Percentiles rank a stretch among this genome's conserved stretches.
Evolutionary conservation across 2,797 vertebrate species (phyloP).

Genomic region (Coccyzus lansbergi): DNA sequence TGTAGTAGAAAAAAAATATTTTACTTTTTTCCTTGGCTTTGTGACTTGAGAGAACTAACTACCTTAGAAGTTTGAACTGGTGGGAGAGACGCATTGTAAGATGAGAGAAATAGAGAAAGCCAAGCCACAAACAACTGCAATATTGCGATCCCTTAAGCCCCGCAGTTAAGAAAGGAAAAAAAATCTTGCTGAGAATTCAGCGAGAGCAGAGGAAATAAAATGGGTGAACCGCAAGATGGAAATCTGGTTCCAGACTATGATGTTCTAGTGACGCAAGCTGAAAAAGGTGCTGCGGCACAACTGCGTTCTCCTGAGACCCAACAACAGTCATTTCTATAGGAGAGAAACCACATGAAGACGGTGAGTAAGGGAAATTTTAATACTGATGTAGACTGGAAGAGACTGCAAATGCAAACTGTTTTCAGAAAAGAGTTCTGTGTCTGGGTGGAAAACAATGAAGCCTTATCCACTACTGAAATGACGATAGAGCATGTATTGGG

Average conservation of each 20-base stretch:
- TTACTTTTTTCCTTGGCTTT: neutral
- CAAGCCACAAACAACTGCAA: constrained; percentile 69
- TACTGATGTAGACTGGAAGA: constrained; percentile 11
- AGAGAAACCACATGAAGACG: constrained; percentile 60
- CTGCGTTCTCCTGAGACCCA: neutral
- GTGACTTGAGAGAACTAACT: neutral
- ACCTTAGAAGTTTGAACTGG: constrained; percentile 50
- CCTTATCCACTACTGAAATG: constrained; percentile 21
- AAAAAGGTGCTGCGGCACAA: constrained; percentile 47
- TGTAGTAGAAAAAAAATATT: neutral
- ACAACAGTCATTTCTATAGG: constrained; percentile 26
- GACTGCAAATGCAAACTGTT: constrained; percentile 2
- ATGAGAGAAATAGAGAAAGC: constrained; percentile 47
- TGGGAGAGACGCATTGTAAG: constrained; percentile 34
- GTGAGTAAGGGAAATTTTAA: constrained; percentile 59
- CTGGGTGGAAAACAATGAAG: constrained; percentile 37
- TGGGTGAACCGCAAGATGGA: constrained; percentile 58
- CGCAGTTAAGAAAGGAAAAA: constrained; percentile 31
- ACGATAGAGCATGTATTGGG: neutral
- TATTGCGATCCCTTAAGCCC: constrained; percentile 55
- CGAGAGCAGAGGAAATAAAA: constrained; percentile 32
- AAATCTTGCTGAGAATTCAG: constrained; percentile 30
- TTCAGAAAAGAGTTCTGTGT: neutral
- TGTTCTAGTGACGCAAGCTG: constrained; percentile 46
- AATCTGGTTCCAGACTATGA: constrained; percentile 27